Conservation (phyloP, 1,140 invertebrate genomes). For the Zaprionus africanus region DNA sequence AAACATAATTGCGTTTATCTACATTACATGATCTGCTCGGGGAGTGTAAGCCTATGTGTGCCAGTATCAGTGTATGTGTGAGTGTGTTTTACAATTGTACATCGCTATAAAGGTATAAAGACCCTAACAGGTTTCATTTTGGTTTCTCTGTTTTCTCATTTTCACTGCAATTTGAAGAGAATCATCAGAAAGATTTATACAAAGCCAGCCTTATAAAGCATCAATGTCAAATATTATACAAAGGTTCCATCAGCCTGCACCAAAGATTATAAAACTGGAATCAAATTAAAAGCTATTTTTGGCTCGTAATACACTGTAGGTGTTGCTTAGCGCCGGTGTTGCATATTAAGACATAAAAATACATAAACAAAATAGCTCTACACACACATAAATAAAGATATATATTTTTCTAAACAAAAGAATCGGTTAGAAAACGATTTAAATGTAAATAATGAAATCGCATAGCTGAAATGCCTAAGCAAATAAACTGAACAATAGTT, state of each 20-base stretch:
- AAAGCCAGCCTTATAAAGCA: not conserved
- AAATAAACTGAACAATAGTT: constrained; percentile 8
- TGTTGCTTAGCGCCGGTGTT: not conserved
- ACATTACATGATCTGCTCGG: constrained; percentile 29
- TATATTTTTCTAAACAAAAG: not conserved
- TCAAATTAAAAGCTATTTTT: not conserved
- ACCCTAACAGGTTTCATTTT: not conserved
- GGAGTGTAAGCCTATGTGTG: constrained; percentile 3
- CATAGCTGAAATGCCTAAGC: not conserved
- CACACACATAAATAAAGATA: not conserved
- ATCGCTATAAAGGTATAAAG: constrained; percentile 7
- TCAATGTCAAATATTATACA: not conserved
- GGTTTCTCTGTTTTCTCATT: not conserved
- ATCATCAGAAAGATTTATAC: not conserved
- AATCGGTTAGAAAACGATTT: not conserved
- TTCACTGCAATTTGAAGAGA: not conserved
- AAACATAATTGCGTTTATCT: constrained; percentile 56
- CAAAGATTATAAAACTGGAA: not conserved
- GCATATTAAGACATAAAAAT: not conserved
- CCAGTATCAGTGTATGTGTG: constrained; percentile 9
- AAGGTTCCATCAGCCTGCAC: not conserved
- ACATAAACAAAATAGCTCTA: not conserved
- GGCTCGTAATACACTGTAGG: not conserved
- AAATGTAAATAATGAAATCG: constrained; percentile 23
- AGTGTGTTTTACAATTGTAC: constrained; percentile 7